Evolutionary conservation across 2,113 vertebrate genomes (phyloP), one percentile per base, ranked within the genome.

Genomic region (Lipotes vexillifer): DNA sequence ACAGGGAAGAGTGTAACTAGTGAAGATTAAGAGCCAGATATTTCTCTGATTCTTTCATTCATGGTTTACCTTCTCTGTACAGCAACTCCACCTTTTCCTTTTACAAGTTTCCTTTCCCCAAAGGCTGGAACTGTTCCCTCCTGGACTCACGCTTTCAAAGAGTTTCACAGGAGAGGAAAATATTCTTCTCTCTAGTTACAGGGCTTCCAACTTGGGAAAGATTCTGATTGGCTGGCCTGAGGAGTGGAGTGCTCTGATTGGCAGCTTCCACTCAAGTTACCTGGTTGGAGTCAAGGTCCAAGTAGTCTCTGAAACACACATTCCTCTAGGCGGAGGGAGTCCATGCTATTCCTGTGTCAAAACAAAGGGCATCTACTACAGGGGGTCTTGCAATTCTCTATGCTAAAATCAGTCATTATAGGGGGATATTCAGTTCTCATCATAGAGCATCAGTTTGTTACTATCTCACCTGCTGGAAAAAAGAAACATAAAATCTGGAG

Each of bases 271-370:
- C 18, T 46, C 7, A 21, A 36, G 2, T 77, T 31, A 0, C 5
- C 0, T 0, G 12, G 23, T 12, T 1, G 21, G 18, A 36, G 2
- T 0, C 1, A 49, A 27, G n/a, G 21, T 11, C 5, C 31, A 0
- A 2, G 2, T 2, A 11, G 41, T 20, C 18, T 63, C 41, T 72
- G 55, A 85, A 71, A 31, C 18, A 13, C 3, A 1, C 33, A 1
- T 25, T 21, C 14, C 13, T 13, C 15, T 9, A 6, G 3, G 3
- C 15, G 1, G 36, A 49, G 5, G 31, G 4, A 36, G 25, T 17
- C 31, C 8, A 36, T 18, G 49, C 57, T 18, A 6, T 23, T 36
- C 27, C 8, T 7, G 5, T 31, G 13, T 18, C 61, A 5, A 52
- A 49, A 31, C 5, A 3, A 36, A 84, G 55, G 11, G 1, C 1